phyloP scores from a whole-genome alignment of 2,797 vertebrate species.

The Dromococcyx pavoninus region DNA sequence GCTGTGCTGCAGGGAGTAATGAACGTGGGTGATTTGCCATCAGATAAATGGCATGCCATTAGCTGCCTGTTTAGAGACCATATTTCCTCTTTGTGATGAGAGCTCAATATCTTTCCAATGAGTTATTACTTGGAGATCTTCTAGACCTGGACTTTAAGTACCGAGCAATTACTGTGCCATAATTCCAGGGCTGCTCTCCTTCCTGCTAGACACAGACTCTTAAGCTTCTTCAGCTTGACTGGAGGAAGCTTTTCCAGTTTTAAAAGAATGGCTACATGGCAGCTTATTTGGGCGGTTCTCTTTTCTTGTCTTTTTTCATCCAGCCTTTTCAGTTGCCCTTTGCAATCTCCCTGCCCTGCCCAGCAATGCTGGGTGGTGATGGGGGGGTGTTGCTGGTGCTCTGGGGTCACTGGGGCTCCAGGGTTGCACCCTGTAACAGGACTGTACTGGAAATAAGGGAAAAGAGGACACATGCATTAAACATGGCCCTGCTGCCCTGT shows the following conservation, averaged over 20 bases:
- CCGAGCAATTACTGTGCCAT: constrained; percentile 30
- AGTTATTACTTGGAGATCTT: constrained; percentile 58
- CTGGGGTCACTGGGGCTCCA: not conserved
- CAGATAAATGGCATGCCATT: constrained; percentile 69
- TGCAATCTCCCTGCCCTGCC: not conserved
- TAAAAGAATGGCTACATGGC: not conserved
- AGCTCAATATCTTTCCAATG: constrained; percentile 63
- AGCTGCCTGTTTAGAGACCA: constrained; percentile 65
- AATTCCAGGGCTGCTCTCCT: constrained; percentile 35
- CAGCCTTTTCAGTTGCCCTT: not conserved
- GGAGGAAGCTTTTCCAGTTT: not conserved
- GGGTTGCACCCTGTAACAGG: not conserved
- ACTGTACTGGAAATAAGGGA: not conserved
- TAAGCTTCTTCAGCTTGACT: not conserved
- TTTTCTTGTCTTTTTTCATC: not conserved
- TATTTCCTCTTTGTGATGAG: constrained; percentile 72
- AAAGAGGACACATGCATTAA: not conserved
- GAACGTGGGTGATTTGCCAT: constrained; percentile 64
- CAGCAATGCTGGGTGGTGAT: not conserved
- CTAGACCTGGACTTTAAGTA: constrained; percentile 57
- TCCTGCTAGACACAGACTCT: not conserved
- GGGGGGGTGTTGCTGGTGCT: too few relatives aligned
- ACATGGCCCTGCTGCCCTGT: not conserved
- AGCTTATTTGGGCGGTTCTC: not conserved
- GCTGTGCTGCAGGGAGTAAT: constrained; percentile 50